Conservation (phyloP, 1,140 invertebrate genomes). For the Acromyrmex echinatior region DNA sequence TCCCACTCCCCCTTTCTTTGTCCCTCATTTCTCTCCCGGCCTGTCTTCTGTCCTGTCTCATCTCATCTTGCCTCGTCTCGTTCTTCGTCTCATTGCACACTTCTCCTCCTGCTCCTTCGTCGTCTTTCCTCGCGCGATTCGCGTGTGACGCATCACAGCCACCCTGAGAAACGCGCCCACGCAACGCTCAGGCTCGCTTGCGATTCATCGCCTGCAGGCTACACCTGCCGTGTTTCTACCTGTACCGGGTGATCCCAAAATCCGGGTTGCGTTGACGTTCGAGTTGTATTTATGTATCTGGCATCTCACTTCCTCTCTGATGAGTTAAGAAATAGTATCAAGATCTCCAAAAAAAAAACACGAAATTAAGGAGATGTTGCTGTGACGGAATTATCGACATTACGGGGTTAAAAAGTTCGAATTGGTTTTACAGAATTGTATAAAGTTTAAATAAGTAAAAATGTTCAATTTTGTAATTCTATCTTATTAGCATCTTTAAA, state of each 20-base stretch:
- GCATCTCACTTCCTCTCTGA: background rate
- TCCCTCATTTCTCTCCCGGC: conserved; percentile 46
- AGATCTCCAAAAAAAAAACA: background rate
- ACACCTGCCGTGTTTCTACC: conserved; percentile 79
- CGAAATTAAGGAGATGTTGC: background rate
- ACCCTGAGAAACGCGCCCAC: conserved; percentile 85
- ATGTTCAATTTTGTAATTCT: too few relatives aligned
- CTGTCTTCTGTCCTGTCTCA: conserved; percentile 41
- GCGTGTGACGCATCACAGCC: conserved; percentile 83
- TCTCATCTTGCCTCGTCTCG: conserved; percentile 53
- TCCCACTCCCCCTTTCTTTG: conserved; percentile 22
- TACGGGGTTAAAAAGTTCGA: too few relatives aligned
- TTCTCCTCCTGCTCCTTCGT: conserved; percentile 60
- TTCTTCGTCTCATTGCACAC: conserved; percentile 40
- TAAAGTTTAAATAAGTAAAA: too few relatives aligned
- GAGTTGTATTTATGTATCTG: background rate
- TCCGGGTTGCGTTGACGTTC: conserved; percentile 22
- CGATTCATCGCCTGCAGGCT: conserved; percentile 81
- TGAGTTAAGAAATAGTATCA: too few relatives aligned
- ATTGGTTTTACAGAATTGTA: too few relatives aligned
- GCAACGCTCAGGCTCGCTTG: conserved; percentile 75
- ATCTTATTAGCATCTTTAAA: background rate
- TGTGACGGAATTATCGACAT: too few relatives aligned
- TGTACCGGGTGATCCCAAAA: conserved; percentile 72
- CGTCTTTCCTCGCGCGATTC: conserved; percentile 75